Conservation (phyloP, 2,113 vertebrate species). For the Mesembrinibis cayennensis region DNA sequence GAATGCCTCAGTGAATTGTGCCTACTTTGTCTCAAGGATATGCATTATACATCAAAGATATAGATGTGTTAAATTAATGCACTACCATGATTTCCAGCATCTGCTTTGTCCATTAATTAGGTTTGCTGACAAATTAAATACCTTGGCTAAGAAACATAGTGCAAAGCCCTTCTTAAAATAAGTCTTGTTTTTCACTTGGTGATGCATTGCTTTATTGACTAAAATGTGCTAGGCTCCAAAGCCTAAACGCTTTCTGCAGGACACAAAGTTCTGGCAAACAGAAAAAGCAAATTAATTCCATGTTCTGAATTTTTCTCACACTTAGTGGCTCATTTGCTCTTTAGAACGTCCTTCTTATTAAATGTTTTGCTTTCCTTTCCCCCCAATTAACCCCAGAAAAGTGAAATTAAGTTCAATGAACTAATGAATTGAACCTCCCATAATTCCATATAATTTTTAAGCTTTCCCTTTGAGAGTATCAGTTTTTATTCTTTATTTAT, state of each 20-base stretch:
- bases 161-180: not conserved
- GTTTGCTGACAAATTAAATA: constrained; percentile 69
- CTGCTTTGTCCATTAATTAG: constrained; percentile 69
- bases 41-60: not conserved
- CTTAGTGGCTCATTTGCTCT: not conserved
- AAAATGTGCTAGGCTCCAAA: constrained; percentile 5
- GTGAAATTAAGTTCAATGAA: not conserved
- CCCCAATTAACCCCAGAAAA: not conserved
- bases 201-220: constrained; percentile 57
- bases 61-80: constrained; percentile 71
- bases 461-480: not conserved
- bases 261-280: constrained; percentile 1
- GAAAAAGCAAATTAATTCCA: constrained; percentile 24
- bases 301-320: not conserved
- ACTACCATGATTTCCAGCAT: constrained; percentile 42
- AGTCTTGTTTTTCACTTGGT: constrained; percentile 27
- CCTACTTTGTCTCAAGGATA: not conserved
- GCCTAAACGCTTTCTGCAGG: not conserved
- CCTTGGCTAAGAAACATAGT: constrained; percentile 33
- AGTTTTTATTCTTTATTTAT: not conserved
- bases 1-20: not conserved
- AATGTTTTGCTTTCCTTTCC: not conserved
- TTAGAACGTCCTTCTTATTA: not conserved
- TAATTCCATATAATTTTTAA: not conserved
- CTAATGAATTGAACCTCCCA: not conserved